Evolutionary conservation across 2,888 invertebrate genomes (phyloP).

Genomic region (Phyllotreta cruciferae): DNA sequence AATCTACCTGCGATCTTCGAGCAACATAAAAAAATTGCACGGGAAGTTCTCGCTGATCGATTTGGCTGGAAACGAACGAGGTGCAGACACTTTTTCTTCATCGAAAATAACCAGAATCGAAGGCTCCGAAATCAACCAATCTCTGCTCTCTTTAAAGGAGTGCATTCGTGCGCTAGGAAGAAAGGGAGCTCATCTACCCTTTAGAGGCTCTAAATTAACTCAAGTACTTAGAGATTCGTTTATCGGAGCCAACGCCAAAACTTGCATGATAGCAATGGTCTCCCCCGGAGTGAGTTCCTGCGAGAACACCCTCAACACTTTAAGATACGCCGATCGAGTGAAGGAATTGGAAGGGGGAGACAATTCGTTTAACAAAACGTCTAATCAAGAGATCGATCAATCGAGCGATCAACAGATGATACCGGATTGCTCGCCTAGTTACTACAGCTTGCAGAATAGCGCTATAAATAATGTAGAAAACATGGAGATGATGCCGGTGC

Average conservation of each 20-base stretch:
- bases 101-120: constrained; percentile 95
- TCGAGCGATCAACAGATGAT: too few species aligned
- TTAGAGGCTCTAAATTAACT: constrained; percentile 95
- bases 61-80: constrained; percentile 96
- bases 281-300: constrained; percentile 95
- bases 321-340: constrained; percentile 96
- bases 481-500: background rate
- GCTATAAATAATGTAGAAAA: background rate
- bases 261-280: constrained; percentile 99
- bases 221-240: constrained; percentile 93
- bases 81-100: constrained; percentile 96
- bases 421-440: constrained; percentile 29
- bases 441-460: constrained; percentile 32
- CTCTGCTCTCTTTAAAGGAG: constrained; percentile 96
- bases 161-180: constrained; percentile 95
- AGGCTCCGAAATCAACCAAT: constrained; percentile 96
- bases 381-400: constrained; percentile 24
- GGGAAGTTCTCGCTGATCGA: constrained; percentile 99
- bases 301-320: constrained; percentile 97
- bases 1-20: constrained; percentile 79
- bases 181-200: constrained; percentile 95
- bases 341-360: constrained; percentile 90
- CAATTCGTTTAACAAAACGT: constrained; percentile 25
- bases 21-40: constrained; percentile 78
- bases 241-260: constrained; percentile 96